Base-by-base conservation (phyloP, 2,888 invertebrate genomes). In the Nasonovia ribisnigri region DNA sequence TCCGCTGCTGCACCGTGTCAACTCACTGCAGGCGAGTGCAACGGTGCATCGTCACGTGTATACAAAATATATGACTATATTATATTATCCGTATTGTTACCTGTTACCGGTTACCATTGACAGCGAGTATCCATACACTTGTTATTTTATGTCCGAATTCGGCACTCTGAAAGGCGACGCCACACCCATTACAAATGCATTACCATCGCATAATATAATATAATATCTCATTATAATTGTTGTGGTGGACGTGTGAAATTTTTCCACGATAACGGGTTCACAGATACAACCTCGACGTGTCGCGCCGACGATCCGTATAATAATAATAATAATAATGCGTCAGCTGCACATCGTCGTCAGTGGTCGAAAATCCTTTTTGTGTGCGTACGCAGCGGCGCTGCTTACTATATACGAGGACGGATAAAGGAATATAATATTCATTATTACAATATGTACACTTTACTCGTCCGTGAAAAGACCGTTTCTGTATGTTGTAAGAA, bases 401-500 rank as follows among this genome's bases (percentile, higher is more conserved):
- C 36, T 77, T 42, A 8, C 20, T 26, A 24, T 11, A n/a, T 48
- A 51, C 51, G 77, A 77, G 36, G 36, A 77, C 36, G 36, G 36
- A 77, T 77, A 77, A 36, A 77, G 77, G 77, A 77, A 77, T 77
- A 77, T 77, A 77, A 77, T 77, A 77, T 42, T 36, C 77, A 77
- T 77, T 77, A 77, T 20, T 43, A 43, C 8, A 43, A 29, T 89
- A 88, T 46, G 16, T 89, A 86, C 46, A 43, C 48, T 86, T 86
- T 86, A 29, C 46, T 46, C 46, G 86, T 16, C 46, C 86, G 29
- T 86, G 42, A 90, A 26, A 42, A 84, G 90, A 51, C 77, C 51
- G 90, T 90, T 90, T 90, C 42, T 42, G 77, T 36, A 20, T 36
- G 8, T 20, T 77, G 36, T 6, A 51, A 90, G 90, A 91, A 91